Percentiles rank a stretch among this genome's conserved stretches.
phyloP scores from a whole-genome alignment of 1,140 invertebrate species.

The Eumaeus atala region DNA sequence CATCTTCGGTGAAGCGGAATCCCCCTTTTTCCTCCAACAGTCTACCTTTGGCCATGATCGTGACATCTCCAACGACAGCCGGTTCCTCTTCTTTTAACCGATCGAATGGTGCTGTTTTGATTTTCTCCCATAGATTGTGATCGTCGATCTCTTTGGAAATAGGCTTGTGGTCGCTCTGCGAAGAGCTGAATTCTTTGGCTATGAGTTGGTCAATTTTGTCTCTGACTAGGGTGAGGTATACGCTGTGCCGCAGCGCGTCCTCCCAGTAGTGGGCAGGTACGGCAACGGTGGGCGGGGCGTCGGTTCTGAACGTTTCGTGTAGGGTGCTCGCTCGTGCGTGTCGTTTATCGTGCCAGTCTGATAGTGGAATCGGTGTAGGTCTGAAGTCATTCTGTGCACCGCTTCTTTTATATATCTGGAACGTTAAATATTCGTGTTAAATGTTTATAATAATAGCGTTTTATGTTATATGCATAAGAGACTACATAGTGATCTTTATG shows the following conservation, averaged over 20 bases:
- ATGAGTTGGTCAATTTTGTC: constrained; percentile 69
- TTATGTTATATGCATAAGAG: not conserved
- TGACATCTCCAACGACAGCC: constrained; percentile 75
- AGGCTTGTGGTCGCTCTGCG: constrained; percentile 36
- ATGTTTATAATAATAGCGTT: constrained; percentile 3
- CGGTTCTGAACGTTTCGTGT: constrained; percentile 55
- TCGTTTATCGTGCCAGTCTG: constrained; percentile 56
- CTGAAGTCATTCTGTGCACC: constrained; percentile 47
- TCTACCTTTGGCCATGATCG: constrained; percentile 76
- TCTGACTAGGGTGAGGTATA: constrained; percentile 74
- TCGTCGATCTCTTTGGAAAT: constrained; percentile 56
- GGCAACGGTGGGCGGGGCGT: constrained; percentile 33
- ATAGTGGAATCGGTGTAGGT: constrained; percentile 57
- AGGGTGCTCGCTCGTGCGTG: constrained; percentile 50
- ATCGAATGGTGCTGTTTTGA: constrained; percentile 73
- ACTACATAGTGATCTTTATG: too few relatives aligned
- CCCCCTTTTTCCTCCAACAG: constrained; percentile 69
- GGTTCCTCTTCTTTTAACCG: constrained; percentile 54
- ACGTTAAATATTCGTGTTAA: constrained; percentile 15
- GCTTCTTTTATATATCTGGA: constrained; percentile 44
- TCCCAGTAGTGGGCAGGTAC: constrained; percentile 73
- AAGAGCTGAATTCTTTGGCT: constrained; percentile 46
- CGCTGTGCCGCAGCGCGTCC: constrained; percentile 75
- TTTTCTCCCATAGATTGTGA: constrained; percentile 69
- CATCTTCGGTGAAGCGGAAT: constrained; percentile 75